phyloP scores from a whole-genome alignment of 2,113 vertebrate genomes.

The Telmatochromis sp. region DNA sequence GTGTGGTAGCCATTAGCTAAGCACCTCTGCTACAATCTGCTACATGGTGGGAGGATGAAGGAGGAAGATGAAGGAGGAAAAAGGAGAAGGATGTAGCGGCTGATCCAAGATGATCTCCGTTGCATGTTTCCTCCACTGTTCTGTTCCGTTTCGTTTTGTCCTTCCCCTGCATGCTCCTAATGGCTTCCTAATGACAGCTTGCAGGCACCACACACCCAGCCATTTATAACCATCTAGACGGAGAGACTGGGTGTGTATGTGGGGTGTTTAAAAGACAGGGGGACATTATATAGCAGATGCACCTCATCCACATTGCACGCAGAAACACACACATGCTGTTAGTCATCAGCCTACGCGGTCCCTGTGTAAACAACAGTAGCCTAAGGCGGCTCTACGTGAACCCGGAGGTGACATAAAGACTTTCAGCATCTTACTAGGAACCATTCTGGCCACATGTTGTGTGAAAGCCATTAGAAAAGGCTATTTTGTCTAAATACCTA shows the following conservation, averaged over 20 bases:
- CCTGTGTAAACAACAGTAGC: conserved; percentile 39
- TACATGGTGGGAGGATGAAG: background rate
- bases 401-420: conserved; percentile 45
- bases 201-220: conserved; percentile 58
- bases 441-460: conserved; percentile 13
- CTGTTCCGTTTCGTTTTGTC: conserved; percentile 40
- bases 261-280: conserved; percentile 13
- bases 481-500: conserved; percentile 35
- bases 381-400: conserved; percentile 2
- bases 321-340: conserved; percentile 24
- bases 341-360: background rate
- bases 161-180: conserved; percentile 58
- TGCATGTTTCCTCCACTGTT: conserved; percentile 46
- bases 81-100: conserved; percentile 12
- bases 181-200: conserved; percentile 72
- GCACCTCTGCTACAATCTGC: conserved; percentile 21
- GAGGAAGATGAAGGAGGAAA: background rate
- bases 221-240: conserved; percentile 62
- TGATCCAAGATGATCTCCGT: conserved; percentile 40
- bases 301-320: background rate
- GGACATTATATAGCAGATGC: conserved; percentile 49
- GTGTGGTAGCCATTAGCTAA: conserved; percentile 31
- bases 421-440: conserved; percentile 22
- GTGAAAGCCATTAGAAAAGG: conserved; percentile 34
- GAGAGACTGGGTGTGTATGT: conserved; percentile 5